A percentile compares a stretch with the other conserved stretches of the same genome.
phyloP scores from a whole-genome alignment of 2,797 vertebrate species.

The Psittacula derbiana region DNA sequence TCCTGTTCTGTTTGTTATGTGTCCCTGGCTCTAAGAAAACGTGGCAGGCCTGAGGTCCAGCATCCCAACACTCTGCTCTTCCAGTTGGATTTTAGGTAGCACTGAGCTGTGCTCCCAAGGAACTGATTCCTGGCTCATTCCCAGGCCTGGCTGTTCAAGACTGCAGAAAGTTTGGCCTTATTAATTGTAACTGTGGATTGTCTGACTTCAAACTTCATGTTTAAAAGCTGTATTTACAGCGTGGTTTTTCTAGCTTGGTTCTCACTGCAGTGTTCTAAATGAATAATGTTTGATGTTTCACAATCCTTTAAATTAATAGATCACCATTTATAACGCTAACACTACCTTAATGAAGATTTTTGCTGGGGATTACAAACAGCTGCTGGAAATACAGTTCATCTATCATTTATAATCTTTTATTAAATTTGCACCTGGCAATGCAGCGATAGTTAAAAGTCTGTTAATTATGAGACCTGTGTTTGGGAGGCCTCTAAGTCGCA shows the following conservation, averaged over 20 bases:
- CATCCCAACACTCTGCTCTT: neutral
- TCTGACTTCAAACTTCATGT: neutral
- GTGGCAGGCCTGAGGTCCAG: neutral
- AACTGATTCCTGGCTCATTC: neutral
- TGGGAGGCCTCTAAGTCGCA: slow-evolving; percentile 53
- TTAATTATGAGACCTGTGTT: slow-evolving; percentile 67
- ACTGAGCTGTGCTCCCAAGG: neutral
- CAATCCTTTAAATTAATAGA: slow-evolving; percentile 69
- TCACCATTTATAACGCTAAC: slow-evolving; percentile 55
- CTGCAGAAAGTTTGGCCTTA: neutral
- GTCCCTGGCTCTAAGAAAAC: neutral
- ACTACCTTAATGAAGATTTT: slow-evolving; percentile 70
- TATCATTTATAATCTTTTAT: slow-evolving; percentile 80
- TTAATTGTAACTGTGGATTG: neutral
- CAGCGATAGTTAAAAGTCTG: slow-evolving; percentile 71
- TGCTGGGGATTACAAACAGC: slow-evolving; percentile 71
- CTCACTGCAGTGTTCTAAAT: neutral
- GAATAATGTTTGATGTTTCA: slow-evolving; percentile 38
- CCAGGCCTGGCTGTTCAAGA: neutral
- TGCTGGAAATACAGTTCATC: slow-evolving; percentile 74
- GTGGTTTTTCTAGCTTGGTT: neutral
- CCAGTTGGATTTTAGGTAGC: neutral
- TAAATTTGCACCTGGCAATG: slow-evolving; percentile 79
- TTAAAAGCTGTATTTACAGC: neutral
- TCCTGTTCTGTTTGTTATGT: neutral